A percentile compares a stretch with the other conserved stretches of the same genome.
phyloP scores from a whole-genome alignment of 2,113 vertebrate genomes.

The Osmerus eperlanus region DNA sequence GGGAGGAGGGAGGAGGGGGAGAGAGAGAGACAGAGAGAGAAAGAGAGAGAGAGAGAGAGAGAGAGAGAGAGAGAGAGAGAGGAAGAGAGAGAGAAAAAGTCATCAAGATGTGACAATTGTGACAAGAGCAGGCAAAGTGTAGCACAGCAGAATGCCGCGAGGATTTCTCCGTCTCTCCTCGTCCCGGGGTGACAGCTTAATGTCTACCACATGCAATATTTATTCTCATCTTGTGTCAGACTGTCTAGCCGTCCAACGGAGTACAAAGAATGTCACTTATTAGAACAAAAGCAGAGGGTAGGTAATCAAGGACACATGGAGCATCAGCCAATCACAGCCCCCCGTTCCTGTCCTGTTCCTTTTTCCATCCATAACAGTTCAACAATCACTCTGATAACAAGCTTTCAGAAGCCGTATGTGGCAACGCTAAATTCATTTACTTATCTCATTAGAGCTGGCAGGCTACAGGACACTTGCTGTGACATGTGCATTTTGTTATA shows the following conservation, averaged over 20 bases:
- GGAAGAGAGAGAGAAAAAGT: slow-evolving; percentile 39
- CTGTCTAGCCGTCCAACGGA: slow-evolving; percentile 98
- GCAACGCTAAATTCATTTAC: slow-evolving; percentile 95
- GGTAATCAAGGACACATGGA: slow-evolving; percentile 99
- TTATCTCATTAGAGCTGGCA: slow-evolving; percentile 92
- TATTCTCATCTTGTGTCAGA: slow-evolving; percentile 99
- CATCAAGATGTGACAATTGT: slow-evolving; percentile 94
- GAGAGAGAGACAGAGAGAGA: neutral
- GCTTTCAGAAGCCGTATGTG: slow-evolving; percentile 89
- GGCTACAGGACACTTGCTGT: slow-evolving; percentile 76
- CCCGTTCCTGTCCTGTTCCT: slow-evolving; percentile 82
- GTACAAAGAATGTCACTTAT: slow-evolving; percentile 99
- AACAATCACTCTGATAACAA: slow-evolving; percentile 98
- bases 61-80: neutral
- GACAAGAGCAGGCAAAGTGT: slow-evolving; percentile 94
- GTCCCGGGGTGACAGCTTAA: slow-evolving; percentile 99
- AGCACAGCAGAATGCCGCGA: slow-evolving; percentile 86
- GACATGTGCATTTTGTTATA: slow-evolving; percentile 77
- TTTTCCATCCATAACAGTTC: slow-evolving; percentile 89
- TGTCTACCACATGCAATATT: slow-evolving; percentile 99
- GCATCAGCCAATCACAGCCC: slow-evolving; percentile 97
- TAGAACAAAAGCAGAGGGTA: slow-evolving; percentile 99
- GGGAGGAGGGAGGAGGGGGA: neutral
- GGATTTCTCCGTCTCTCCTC: slow-evolving; percentile 85
- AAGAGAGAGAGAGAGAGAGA: slow-evolving; percentile 36